Conservation (phyloP, 2,888 invertebrate genomes). For the Euproctis similis region DNA sequence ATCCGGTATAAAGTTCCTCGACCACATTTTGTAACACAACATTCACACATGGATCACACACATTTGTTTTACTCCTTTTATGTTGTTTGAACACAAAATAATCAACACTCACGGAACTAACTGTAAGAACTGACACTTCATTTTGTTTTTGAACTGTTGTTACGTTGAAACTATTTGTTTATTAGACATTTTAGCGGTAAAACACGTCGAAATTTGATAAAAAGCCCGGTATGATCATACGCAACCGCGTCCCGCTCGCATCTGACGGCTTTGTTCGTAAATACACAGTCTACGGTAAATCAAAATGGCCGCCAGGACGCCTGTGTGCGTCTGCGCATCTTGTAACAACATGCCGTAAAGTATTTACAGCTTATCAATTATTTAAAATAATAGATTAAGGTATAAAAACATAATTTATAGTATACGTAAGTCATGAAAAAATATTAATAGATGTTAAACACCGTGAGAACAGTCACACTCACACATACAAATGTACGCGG, state of each 20-base stretch:
- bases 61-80: slow-evolving; percentile 72
- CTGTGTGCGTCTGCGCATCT: slow-evolving; percentile 64
- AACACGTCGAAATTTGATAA: slow-evolving; percentile 58
- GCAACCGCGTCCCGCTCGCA: slow-evolving; percentile 74
- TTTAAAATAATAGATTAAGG: no score
- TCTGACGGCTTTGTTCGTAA: slow-evolving; percentile 76
- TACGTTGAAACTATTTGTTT: slow-evolving; percentile 55
- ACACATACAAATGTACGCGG: slow-evolving; percentile 64
- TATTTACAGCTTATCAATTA: slow-evolving; percentile 22
- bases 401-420: no score
- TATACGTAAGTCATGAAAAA: slow-evolving; percentile 49
- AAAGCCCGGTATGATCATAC: slow-evolving; percentile 64
- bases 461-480: slow-evolving; percentile 62
- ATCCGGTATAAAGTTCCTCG: slow-evolving; percentile 80
- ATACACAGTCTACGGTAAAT: slow-evolving; percentile 72
- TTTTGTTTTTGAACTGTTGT: slow-evolving; percentile 71
- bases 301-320: slow-evolving; percentile 67
- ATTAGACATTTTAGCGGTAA: slow-evolving; percentile 73
- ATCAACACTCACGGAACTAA: slow-evolving; percentile 73
- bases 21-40: slow-evolving; percentile 80
- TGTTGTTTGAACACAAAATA: slow-evolving; percentile 61
- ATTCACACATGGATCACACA: slow-evolving; percentile 76
- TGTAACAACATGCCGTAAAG: slow-evolving; percentile 32
- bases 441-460: slow-evolving; percentile 20
- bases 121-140: slow-evolving; percentile 73